Percentiles rank a stretch among this genome's conserved stretches.
phyloP scores from a whole-genome alignment of 2,888 invertebrate genomes.

The Liopterus haemorrhoidalis region DNA sequence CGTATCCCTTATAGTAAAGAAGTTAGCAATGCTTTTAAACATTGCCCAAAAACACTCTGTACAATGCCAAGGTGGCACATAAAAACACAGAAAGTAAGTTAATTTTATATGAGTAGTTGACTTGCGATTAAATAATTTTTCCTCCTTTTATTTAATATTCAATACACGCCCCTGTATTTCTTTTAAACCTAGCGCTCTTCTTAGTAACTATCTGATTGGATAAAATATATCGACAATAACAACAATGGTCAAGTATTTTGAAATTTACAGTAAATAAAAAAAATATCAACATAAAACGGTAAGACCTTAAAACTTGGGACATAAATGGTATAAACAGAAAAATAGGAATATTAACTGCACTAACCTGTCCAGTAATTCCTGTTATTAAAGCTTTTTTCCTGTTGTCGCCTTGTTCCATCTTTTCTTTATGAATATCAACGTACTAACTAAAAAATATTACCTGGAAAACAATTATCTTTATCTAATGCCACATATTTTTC shows the following conservation, averaged over 20 bases:
- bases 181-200: conserved; percentile 1
- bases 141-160: conserved; percentile 4
- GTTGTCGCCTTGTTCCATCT: conserved; percentile 7
- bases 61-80: neutral
- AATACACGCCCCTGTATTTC: neutral
- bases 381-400: conserved; percentile 86
- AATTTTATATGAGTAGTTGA: conserved; percentile 1
- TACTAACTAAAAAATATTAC: neutral
- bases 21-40: too few species aligned
- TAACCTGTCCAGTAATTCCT: conserved; percentile 96
- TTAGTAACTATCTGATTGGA: too few species aligned
- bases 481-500: conserved; percentile 14
- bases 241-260: too few species aligned
- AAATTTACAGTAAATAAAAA: conserved; percentile 10
- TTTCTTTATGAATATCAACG: neutral
- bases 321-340: conserved; percentile 5
- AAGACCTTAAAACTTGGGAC: too few species aligned
- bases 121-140: conserved; percentile 6
- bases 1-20: too few species aligned
- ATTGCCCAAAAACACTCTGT: conserved; percentile 8
- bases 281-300: too few species aligned
- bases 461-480: conserved; percentile 4
- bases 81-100: neutral
- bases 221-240: too few species aligned
- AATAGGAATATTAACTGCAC: conserved; percentile 27